Conservation (phyloP, 2,113 vertebrate species). For the Cephalopterus ornatus region DNA sequence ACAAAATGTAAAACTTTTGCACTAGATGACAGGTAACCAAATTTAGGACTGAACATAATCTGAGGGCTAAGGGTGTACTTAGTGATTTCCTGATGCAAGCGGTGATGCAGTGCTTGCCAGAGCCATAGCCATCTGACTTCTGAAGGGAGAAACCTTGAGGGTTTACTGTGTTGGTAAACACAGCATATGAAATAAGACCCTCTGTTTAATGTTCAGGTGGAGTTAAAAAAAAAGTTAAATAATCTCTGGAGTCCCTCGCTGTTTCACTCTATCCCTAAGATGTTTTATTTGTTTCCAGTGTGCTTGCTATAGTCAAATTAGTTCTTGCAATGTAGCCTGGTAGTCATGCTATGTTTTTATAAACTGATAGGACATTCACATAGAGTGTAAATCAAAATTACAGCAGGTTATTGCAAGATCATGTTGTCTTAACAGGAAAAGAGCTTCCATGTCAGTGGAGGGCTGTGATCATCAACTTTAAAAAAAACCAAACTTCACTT, state of each 20-base stretch:
- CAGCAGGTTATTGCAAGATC: background rate
- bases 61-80: background rate
- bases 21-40: background rate
- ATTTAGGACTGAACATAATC: background rate
- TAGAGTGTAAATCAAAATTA: background rate
- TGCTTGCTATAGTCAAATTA: background rate
- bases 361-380: background rate
- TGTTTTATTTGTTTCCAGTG: background rate
- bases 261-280: background rate
- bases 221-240: background rate
- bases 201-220: background rate
- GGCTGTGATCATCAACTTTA: background rate
- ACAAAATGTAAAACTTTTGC: accelerated
- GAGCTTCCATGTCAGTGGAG: background rate
- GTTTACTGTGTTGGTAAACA: background rate
- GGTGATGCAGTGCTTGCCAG: background rate
- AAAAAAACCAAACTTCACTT: background rate
- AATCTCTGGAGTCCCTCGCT: background rate
- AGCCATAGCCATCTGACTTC: background rate
- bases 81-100: background rate
- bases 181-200: background rate
- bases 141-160: background rate
- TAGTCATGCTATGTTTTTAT: background rate
- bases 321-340: background rate
- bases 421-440: background rate